These are phyloP conservation scores for Phasianus colchicus DNA, from an alignment of 2,113 vertebrate species.

Conservation along the genomic window DNA sequence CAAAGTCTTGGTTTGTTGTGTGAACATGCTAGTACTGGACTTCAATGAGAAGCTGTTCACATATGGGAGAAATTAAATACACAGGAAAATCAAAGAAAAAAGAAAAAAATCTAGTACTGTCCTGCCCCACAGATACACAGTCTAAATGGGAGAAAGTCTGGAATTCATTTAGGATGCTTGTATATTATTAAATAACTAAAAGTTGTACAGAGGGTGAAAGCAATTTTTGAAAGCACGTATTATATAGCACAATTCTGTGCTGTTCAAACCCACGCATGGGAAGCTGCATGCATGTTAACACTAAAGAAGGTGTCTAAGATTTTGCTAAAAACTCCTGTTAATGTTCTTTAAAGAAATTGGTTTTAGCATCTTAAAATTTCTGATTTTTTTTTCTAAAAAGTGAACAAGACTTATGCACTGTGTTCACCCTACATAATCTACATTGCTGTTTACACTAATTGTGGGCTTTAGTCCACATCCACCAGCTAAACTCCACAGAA, in stretches of 20 bases:
- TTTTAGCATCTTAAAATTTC: background rate
- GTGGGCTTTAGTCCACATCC: background rate
- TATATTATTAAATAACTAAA: background rate
- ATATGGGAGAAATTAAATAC: background rate
- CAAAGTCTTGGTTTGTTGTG: background rate
- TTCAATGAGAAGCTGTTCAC: background rate
- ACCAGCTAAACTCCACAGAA: background rate
- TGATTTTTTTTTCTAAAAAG: background rate
- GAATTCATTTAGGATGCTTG: background rate
- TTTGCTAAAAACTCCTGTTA: background rate
- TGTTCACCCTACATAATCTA: rapidly evolving
- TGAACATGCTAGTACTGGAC: background rate
- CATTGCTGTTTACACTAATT: background rate
- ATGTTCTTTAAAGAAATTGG: background rate
- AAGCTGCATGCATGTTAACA: background rate
- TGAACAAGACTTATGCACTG: background rate
- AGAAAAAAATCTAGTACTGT: background rate
- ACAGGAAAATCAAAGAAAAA: background rate
- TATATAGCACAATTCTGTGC: background rate
- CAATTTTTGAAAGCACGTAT: background rate
- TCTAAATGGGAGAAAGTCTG: background rate
- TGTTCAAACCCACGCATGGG: background rate
- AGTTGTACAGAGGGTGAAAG: background rate
- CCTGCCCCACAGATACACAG: background rate
- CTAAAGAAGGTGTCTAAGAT: rapidly evolving